Base-by-base conservation (phyloP, 1,140 invertebrate species). In the Drosophila rhopaloa region DNA sequence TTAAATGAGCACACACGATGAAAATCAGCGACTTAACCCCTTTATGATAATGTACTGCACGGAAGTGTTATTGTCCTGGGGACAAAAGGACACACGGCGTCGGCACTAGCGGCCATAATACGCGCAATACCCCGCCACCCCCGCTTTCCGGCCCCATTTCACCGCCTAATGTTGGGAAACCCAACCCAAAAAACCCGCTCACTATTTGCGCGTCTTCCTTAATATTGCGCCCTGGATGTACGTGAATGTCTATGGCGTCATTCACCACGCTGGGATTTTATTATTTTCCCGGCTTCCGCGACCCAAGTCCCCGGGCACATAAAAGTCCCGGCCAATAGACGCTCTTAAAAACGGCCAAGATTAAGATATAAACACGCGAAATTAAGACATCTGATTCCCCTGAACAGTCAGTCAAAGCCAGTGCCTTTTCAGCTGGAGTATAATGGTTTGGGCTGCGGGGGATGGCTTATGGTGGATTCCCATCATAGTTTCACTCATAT, bases 21-120 rank as follows among this genome's bases (percentile, higher is more conserved):
- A 90, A 90, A 91, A 88, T 91, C 89, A 88, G 83, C 78, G 88
- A 76, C 88, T 91, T 91, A 91, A 91, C 88, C 88, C 88, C 88
- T 91, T 91, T 91, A 91, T 91, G 88, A 89, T 91, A 91, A 91
- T 91, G 89, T 83, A 84, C 72, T 71, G 72, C 80, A 88, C 83
- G 74, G 78, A 91, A 88, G 84, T 84, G 88, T 91, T 89, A 91
- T 91, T 91, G 88, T 91, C 88, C 88, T 84, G 75, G 60, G 80
- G 83, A 91, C 77, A 90, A 90, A 90, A 79, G 88, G 88, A 88
- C 80, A 70, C 82, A 88, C 61, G 50, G 72, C 81, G 68, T 76
- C 74, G 79, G 8, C 29, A 32, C 67, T 88, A 89, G 76, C 76
- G 71, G 68, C 76, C 77, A 77, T 76, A 77, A 82, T 81, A 66